phyloP scores from a whole-genome alignment of 2,888 invertebrate genomes.

The Troides aeacus region DNA sequence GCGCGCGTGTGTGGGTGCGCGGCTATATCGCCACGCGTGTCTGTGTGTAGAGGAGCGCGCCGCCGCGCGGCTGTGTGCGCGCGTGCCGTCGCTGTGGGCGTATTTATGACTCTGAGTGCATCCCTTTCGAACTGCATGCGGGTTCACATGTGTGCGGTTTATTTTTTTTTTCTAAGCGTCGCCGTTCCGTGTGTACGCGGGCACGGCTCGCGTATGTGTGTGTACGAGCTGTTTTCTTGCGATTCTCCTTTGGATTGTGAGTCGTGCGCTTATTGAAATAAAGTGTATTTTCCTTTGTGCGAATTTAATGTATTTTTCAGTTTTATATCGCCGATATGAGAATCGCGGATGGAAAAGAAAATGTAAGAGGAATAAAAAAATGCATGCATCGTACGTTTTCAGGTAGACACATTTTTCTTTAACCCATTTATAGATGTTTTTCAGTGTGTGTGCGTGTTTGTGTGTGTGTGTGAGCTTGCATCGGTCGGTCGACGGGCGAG shows the following conservation, averaged over 20 bases:
- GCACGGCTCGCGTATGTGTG: slow-evolving; percentile 60
- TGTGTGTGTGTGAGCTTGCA: slow-evolving; percentile 58
- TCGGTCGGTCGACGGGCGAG: slow-evolving; percentile 44
- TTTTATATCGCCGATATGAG: slow-evolving; percentile 80
- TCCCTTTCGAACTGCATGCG: slow-evolving; percentile 79
- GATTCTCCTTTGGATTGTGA: slow-evolving; percentile 38
- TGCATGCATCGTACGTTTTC: slow-evolving; percentile 78
- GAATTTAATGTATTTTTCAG: slow-evolving; percentile 75
- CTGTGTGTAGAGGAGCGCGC: slow-evolving; percentile 54
- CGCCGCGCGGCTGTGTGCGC: slow-evolving; percentile 42
- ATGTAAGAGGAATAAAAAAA: slow-evolving; percentile 76
- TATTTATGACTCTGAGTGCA: slow-evolving; percentile 80
- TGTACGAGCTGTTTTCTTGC: slow-evolving; percentile 65
- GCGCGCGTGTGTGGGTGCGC: slow-evolving; percentile 55
- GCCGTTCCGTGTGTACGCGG: slow-evolving; percentile 58
- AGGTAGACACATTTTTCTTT: slow-evolving; percentile 81
- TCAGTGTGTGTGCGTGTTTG: slow-evolving; percentile 51
- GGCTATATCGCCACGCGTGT: slow-evolving; percentile 49
- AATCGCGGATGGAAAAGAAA: slow-evolving; percentile 79
- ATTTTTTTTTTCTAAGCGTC: slow-evolving; percentile 75
- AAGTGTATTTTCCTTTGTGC: slow-evolving; percentile 45
- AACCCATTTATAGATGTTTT: slow-evolving; percentile 75
- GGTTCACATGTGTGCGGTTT: slow-evolving; percentile 77
- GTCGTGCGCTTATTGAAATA: slow-evolving; percentile 37
- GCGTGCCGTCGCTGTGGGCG: slow-evolving; percentile 49